Evolutionary conservation across 2,113 vertebrate species (phyloP).

Genomic region (Etheostoma cragini): DNA sequence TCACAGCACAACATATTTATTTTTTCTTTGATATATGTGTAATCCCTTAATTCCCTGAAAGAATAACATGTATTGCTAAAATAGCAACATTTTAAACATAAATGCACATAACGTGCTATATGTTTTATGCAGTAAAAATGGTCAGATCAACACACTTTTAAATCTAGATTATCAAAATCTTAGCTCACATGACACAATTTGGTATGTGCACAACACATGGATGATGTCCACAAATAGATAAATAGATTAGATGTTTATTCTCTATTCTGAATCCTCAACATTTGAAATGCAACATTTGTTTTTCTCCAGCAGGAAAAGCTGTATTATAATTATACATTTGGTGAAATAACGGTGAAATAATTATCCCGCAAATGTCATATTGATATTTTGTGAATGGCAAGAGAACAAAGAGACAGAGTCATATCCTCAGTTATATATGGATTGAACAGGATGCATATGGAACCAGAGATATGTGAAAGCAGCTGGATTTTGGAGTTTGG

Average conservation of each 20-base stretch:
- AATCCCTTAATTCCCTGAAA: background rate
- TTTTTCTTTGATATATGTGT: background rate
- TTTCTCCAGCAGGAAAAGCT: constrained; percentile 29
- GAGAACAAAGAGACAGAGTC: constrained; percentile 77
- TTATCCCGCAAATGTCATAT: constrained; percentile 36
- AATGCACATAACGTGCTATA: background rate
- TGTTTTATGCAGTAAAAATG: background rate
- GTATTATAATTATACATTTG: constrained; percentile 28
- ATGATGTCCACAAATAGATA: background rate
- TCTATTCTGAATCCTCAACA: background rate
- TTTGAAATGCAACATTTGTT: constrained; percentile 16
- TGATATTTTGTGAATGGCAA: constrained; percentile 68
- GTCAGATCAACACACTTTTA: background rate
- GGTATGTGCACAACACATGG: constrained; percentile 21
- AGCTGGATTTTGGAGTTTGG: constrained; percentile 67
- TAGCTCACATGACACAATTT: background rate
- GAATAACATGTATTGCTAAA: background rate
- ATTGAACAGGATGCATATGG: constrained; percentile 86
- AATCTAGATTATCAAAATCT: background rate
- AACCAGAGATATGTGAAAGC: constrained; percentile 74
- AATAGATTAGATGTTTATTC: background rate
- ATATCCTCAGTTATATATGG: constrained; percentile 87
- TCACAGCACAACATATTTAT: constrained; percentile 4
- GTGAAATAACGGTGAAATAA: constrained; percentile 57
- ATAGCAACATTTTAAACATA: background rate